These are phyloP conservation scores for Mormyrops attenuatus DNA, from an alignment of 2,797 vertebrate genomes.

Conservation along the genomic window DNA sequence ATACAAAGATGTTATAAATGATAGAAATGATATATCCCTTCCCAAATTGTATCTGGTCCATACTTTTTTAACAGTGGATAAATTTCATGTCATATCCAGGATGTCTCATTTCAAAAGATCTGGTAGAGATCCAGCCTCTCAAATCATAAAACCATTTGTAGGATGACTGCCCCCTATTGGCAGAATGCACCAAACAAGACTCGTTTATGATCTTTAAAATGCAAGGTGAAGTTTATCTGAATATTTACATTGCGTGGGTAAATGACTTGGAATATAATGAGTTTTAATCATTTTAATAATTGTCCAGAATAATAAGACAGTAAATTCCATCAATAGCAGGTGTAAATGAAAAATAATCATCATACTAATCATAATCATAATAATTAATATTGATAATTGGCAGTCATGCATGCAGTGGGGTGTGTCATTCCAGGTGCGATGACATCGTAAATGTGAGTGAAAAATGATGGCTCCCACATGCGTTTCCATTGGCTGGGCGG, in stretches of 20 bases:
- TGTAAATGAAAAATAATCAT: background rate
- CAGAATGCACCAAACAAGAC: background rate
- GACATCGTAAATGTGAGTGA: constrained; percentile 38
- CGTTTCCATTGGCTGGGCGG: constrained; percentile 31
- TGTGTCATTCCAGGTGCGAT: constrained; percentile 25
- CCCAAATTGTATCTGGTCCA: too few species aligned
- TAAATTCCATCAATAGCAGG: background rate
- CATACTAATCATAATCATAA: background rate
- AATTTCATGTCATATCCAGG: background rate
- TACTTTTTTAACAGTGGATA: background rate
- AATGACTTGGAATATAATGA: background rate
- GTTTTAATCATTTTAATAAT: background rate
- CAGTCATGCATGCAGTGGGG: background rate
- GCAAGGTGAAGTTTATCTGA: background rate
- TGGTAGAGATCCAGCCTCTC: background rate
- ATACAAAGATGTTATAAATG: too few species aligned
- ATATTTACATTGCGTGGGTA: background rate
- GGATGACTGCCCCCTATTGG: background rate
- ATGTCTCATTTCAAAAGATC: background rate
- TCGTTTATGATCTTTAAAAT: background rate
- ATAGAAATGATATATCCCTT: too few species aligned
- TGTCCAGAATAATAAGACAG: background rate
- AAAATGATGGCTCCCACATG: constrained; percentile 37
- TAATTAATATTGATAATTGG: background rate
- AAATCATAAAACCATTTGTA: background rate